These are phyloP conservation scores for Poecilia picta DNA, from an alignment of 2,797 vertebrate species.

Conservation along the genomic window DNA sequence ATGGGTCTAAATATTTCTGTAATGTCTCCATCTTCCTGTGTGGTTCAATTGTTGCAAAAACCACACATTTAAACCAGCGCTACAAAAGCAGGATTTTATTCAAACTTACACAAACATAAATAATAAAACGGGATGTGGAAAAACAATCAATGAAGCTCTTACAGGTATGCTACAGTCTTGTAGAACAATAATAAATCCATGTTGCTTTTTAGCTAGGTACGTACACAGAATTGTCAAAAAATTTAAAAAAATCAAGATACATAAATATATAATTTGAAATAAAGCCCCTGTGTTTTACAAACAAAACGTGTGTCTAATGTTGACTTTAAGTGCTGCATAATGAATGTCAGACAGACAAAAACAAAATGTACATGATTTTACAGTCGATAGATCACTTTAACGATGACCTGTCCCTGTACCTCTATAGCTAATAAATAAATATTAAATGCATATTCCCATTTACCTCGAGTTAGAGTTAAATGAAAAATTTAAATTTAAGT, in stretches of 20 bases:
- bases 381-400: constrained; percentile 76
- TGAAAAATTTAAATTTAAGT: constrained; percentile 81
- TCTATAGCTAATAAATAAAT: constrained; percentile 87
- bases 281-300: constrained; percentile 79
- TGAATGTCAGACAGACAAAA: constrained; percentile 73
- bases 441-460: constrained; percentile 86
- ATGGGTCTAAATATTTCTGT: neutral
- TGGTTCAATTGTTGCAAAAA: constrained; percentile 10
- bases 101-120: constrained; percentile 75
- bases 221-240: constrained; percentile 81
- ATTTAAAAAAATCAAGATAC: constrained; percentile 54
- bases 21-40: neutral
- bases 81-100: constrained; percentile 79
- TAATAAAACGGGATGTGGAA: constrained; percentile 73
- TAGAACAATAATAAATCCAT: constrained; percentile 70
- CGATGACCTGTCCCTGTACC: constrained; percentile 75
- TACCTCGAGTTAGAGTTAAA: constrained; percentile 73
- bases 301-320: constrained; percentile 79
- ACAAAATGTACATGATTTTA: constrained; percentile 73
- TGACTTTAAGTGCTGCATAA: constrained; percentile 75
- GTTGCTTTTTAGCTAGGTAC: constrained; percentile 76
- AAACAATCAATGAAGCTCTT: constrained; percentile 61
- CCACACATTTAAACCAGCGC: constrained; percentile 27
- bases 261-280: constrained; percentile 82
- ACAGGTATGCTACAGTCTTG: constrained; percentile 73